Evolutionary conservation across 2,888 invertebrate genomes (phyloP).

Genomic region (Pandemis heparana): DNA sequence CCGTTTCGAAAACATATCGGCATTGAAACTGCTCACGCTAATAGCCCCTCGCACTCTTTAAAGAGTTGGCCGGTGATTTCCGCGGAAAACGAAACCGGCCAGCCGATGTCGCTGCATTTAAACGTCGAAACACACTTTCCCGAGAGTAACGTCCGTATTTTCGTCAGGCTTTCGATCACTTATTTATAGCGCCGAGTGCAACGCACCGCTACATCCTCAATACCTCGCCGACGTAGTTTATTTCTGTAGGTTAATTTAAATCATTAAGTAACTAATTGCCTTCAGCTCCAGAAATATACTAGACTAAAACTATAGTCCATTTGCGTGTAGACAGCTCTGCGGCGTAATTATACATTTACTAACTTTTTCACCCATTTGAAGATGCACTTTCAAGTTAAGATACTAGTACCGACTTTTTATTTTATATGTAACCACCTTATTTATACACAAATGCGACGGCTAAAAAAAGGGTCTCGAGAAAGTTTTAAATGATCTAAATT

Average conservation of each 20-base stretch:
- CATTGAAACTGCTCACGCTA: conserved; percentile 32
- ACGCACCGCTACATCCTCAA: conserved; percentile 54
- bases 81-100: conserved; percentile 8
- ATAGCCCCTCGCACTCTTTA: conserved; percentile 9
- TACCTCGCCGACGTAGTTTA: conserved; percentile 36
- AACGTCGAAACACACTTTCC: conserved; percentile 45
- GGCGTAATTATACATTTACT: conserved; percentile 6
- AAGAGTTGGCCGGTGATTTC: conserved; percentile 14
- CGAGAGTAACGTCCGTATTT: conserved; percentile 48
- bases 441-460: neutral
- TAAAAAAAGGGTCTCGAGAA: neutral
- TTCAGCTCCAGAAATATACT: conserved; percentile 24
- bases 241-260: conserved; percentile 35
- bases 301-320: conserved; percentile 11
- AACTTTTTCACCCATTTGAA: neutral
- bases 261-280: conserved; percentile 39
- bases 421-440: neutral
- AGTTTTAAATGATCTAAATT: conserved; percentile 6
- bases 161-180: conserved; percentile 48
- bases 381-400: neutral
- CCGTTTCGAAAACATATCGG: conserved; percentile 34
- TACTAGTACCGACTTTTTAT: too few species aligned
- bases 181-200: conserved; percentile 63
- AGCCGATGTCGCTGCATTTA: neutral
- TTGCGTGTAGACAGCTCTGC: conserved; percentile 32